A percentile compares a stretch with the other conserved stretches of the same genome.
These are phyloP conservation scores for Agonopterix alstromeriana DNA, from an alignment of 2,888 invertebrate genomes.

Conservation along the genomic window DNA sequence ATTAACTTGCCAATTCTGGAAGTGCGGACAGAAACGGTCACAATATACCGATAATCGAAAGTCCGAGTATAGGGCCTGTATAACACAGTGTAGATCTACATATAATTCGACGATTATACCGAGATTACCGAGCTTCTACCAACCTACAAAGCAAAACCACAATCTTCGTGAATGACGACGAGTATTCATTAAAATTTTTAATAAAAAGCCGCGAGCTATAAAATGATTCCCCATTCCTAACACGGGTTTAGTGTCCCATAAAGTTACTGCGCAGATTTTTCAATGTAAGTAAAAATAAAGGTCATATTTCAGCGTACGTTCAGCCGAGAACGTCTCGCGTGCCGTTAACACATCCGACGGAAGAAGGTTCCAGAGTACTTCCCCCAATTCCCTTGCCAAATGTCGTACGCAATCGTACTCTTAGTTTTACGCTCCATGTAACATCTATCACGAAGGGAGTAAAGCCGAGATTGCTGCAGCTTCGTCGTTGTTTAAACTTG, in stretches of 20 bases:
- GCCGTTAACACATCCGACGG: constrained; percentile 36
- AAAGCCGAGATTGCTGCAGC: constrained; percentile 5
- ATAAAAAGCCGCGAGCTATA: constrained; percentile 1
- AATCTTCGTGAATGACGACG: too few relatives aligned
- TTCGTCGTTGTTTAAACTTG: constrained; percentile 3
- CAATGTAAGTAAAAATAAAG: constrained; percentile 26
- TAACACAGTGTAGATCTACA: too few relatives aligned
- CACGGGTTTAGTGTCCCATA: constrained; percentile 9
- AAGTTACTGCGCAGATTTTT: constrained; percentile 22
- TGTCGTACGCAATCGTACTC: constrained; percentile 21
- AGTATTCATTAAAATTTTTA: background rate
- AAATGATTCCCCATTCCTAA: constrained; percentile 3
- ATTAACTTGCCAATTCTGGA: too few relatives aligned
- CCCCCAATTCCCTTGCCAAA: constrained; percentile 32
- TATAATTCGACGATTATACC: too few relatives aligned
- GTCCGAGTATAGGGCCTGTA: too few relatives aligned
- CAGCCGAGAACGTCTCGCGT: constrained; percentile 4
- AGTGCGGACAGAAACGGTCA: too few relatives aligned
- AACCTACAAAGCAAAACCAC: too few relatives aligned
- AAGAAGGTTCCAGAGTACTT: constrained; percentile 26
- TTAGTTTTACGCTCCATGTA: too few relatives aligned
- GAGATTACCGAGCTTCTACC: too few relatives aligned
- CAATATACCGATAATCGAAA: too few relatives aligned
- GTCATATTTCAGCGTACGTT: constrained; percentile 17
- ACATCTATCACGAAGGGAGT: background rate